Conservation (phyloP, 2,797 vertebrate genomes). For the Cephalopachus bancanus region DNA sequence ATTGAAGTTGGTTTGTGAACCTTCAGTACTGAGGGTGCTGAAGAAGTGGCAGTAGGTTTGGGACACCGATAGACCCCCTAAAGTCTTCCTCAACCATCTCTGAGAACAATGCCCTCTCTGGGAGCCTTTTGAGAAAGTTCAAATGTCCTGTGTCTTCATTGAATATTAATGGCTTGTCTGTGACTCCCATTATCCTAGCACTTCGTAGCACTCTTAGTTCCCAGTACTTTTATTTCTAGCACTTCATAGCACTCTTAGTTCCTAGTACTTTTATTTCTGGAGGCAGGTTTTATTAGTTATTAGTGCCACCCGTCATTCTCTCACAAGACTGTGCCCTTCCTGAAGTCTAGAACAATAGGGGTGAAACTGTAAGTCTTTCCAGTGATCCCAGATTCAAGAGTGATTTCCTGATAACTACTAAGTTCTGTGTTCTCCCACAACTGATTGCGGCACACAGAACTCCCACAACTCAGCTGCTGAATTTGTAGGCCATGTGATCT, state of each 20-base stretch:
- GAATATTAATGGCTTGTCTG: not conserved
- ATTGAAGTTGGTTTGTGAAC: conserved; percentile 33
- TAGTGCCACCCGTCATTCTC: not conserved
- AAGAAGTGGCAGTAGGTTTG: not conserved
- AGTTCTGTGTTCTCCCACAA: conserved; percentile 20
- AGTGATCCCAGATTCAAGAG: not conserved
- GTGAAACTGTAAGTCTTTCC: not conserved
- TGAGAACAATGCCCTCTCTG: not conserved
- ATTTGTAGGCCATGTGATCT: conserved; percentile 33
- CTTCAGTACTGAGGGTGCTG: not conserved
- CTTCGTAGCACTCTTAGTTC: conserved; percentile 45
- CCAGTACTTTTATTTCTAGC: not conserved
- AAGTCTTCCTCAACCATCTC: not conserved
- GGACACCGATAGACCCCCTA: not conserved
- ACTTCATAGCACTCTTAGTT: conserved; percentile 46
- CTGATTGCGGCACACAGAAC: not conserved
- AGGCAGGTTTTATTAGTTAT: conserved; percentile 44
- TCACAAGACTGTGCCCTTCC: not conserved
- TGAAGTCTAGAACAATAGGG: conserved; percentile 10
- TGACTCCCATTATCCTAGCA: not conserved
- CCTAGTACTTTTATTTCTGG: not conserved
- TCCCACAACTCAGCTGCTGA: not conserved
- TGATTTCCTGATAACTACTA: not conserved
- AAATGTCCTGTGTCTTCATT: not conserved
- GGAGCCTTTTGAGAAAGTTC: conserved; percentile 13